Base-by-base conservation (phyloP, 2,888 invertebrate genomes). In the Euzophera pinguis region DNA sequence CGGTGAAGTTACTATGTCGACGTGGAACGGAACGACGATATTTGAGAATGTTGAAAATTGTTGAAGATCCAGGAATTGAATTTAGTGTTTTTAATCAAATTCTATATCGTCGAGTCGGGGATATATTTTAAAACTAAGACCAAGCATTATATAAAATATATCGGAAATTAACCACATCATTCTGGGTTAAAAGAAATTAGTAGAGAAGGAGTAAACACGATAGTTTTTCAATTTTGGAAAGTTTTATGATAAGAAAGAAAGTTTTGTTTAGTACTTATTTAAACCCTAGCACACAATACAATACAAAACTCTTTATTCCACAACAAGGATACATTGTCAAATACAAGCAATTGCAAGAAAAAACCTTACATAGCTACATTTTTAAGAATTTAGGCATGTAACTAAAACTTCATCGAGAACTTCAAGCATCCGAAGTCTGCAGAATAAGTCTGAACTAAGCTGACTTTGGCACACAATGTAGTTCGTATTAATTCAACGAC, bases 1-100 rank as follows among this genome's bases (percentile, higher is more conserved):
- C 65, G 65, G 68, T 65, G 59, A 57, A 66, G 69, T 67, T 70
- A 70, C 69, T 66, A 71, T 67, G 71, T 72, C 71, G 71, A 74
- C 67, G 78, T 65, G 74, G 68, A 77, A 69, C 67, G 73, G 65
- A 73, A 70, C 68, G 69, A n/a, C 32, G 32, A 1, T 12, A 10
- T 32, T 34, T 14, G 32, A 0, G 10, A 16, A 45, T 45, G 34
- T n/a, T 45, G 16, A 10, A 14, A 12, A 27, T 22, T 32, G 32
- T 32, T 45, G 3, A 29, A 45, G 45, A 32, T 45, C 45, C 6
- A 16, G 16, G 6, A 32, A 45, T 32, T 14, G 10, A 9, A 1
- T 22, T 43, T 5, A 22, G 3, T 22, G 5, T 22, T 45, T 45
- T 34, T 32, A 7, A 16, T 16, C 32, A 16, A 10, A 32, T 32